phyloP scores from a whole-genome alignment of 1,140 invertebrate genomes.

The Caenorhabditis tropicalis region DNA sequence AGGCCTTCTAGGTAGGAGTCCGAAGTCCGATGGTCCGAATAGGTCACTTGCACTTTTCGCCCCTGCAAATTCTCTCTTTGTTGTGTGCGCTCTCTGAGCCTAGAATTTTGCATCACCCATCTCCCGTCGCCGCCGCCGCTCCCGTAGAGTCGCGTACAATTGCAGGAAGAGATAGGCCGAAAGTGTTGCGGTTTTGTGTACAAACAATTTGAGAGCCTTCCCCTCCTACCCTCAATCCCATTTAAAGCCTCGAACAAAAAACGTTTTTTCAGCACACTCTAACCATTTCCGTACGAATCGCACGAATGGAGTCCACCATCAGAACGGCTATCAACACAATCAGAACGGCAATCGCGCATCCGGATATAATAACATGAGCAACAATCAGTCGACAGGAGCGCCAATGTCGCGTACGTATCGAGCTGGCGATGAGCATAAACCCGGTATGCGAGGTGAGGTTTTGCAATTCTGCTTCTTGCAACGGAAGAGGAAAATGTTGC shows the following conservation, averaged over 20 bases:
- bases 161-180: background rate
- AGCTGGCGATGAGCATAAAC: background rate
- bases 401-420: background rate
- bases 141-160: background rate
- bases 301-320: background rate
- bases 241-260: too few species aligned
- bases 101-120: conserved; percentile 28
- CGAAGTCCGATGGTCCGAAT: background rate
- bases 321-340: background rate
- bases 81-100: conserved; percentile 28
- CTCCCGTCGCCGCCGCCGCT: too few species aligned
- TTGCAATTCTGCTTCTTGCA: background rate
- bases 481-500: background rate
- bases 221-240: background rate
- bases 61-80: too few species aligned
- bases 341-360: too few species aligned
- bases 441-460: conserved; percentile 5
- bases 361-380: background rate
- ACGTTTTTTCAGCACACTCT: conserved; percentile 15
- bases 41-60: conserved; percentile 29
- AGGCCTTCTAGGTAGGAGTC: background rate
- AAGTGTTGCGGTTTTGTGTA: conserved; percentile 37
- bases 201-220: background rate
- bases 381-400: background rate
- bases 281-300: conserved; percentile 20